phyloP scores from a whole-genome alignment of 2,797 vertebrate species.

The Amphiprion clarkii region DNA sequence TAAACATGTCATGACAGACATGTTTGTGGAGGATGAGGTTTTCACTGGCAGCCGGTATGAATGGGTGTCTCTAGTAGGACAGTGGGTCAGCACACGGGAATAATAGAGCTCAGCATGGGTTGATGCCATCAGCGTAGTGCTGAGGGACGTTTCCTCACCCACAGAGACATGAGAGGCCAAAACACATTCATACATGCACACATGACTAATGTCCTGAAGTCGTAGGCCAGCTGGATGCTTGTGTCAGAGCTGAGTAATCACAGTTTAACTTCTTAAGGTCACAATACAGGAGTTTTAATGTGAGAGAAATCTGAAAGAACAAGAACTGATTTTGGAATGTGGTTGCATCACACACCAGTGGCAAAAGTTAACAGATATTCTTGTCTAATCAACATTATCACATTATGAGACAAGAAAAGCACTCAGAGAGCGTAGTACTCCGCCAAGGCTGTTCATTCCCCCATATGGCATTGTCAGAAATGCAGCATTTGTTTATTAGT shows the following conservation, averaged over 20 bases:
- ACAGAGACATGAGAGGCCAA: conserved; percentile 40
- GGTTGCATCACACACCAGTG: no score
- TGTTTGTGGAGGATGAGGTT: conserved; percentile 52
- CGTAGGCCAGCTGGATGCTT: conserved; percentile 28
- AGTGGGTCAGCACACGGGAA: conserved; percentile 37
- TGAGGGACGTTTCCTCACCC: conserved; percentile 40
- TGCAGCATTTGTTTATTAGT: no score
- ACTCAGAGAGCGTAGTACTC: no score
- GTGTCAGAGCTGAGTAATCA: conserved; percentile 39
- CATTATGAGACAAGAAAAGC: no score
- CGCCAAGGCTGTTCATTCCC: no score
- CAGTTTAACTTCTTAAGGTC: conserved; percentile 19
- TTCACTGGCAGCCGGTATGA: conserved; percentile 53
- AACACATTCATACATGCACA: conserved; percentile 36
- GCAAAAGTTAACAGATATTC: no score
- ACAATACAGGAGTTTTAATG: no score
- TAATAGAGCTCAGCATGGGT: conserved; percentile 32
- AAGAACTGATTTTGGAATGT: no score
- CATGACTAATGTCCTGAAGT: conserved; percentile 35
- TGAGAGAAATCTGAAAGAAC: no score
- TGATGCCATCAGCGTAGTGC: conserved; percentile 43
- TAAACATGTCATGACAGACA: conserved; percentile 14
- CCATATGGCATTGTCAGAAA: no score
- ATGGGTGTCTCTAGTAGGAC: conserved; percentile 44
- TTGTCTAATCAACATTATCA: no score